phyloP scores from a whole-genome alignment of 1,140 invertebrate genomes.

The Magallana angulata region DNA sequence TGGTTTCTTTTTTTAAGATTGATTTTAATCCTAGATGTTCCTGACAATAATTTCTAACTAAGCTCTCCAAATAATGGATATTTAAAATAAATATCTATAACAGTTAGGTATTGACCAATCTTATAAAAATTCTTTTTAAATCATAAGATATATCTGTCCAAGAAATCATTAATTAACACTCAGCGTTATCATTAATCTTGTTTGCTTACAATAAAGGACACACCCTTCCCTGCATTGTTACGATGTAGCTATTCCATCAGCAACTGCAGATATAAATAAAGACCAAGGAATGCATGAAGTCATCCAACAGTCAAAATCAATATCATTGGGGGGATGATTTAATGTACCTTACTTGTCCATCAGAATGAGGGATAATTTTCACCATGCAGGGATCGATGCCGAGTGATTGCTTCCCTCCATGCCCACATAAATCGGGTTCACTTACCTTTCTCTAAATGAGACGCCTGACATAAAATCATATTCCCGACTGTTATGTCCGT shows the following conservation, averaged over 20 bases:
- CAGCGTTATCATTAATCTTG: no score
- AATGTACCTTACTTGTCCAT: background rate
- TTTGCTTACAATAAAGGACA: no score
- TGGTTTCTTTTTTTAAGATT: no score
- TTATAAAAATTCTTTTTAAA: no score
- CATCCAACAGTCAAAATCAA: slow-evolving; percentile 14
- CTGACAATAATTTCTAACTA: no score
- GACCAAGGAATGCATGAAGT: slow-evolving; percentile 10
- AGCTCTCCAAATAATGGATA: no score
- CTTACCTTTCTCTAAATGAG: slow-evolving; percentile 25
- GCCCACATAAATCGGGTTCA: background rate
- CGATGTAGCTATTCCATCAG: background rate
- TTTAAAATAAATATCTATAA: no score
- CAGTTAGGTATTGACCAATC: no score
- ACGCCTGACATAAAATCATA: slow-evolving; percentile 27
- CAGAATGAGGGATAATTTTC: background rate
- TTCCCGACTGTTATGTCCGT: background rate
- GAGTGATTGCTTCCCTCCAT: slow-evolving; percentile 9
- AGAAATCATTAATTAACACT: no score
- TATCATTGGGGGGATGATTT: slow-evolving; percentile 12
- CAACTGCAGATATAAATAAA: background rate
- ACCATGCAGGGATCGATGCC: background rate
- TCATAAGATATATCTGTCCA: no score
- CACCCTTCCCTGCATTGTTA: background rate
- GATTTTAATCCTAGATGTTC: no score